Conservation (phyloP, 2,888 invertebrate species). For the Pachydiplax longipennis region DNA sequence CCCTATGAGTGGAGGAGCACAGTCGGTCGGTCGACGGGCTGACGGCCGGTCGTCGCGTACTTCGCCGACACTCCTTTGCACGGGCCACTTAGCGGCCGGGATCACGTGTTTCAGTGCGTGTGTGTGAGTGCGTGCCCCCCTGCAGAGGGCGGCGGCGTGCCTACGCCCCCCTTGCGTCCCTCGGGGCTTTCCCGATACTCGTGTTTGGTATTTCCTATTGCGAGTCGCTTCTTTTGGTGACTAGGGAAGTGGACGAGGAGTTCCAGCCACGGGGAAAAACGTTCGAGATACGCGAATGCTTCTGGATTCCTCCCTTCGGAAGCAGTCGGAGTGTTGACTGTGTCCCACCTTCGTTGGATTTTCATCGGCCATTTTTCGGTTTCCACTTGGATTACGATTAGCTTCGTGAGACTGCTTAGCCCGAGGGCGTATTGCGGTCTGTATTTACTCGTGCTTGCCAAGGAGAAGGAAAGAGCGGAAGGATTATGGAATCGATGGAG, state of each 20-base stretch:
- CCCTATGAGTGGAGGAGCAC: conserved; percentile 28
- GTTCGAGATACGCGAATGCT: background rate
- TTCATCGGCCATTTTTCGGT: background rate
- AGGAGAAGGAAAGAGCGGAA: background rate
- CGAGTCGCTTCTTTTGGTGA: conserved; percentile 24
- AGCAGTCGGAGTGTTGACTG: background rate
- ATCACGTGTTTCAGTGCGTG: conserved; percentile 4
- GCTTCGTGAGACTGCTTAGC: background rate
- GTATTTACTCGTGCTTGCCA: background rate
- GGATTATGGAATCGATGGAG: conserved; percentile 8
- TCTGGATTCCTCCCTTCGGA: background rate
- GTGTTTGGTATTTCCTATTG: background rate
- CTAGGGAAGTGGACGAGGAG: background rate
- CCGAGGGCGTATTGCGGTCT: background rate
- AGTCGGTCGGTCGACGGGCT: conserved; percentile 35
- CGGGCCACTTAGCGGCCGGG: background rate
- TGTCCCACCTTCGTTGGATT: background rate
- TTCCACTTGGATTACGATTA: background rate
- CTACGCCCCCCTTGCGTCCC: background rate
- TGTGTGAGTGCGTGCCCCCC: background rate
- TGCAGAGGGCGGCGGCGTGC: background rate
- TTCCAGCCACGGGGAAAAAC: background rate
- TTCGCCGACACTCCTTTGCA: background rate
- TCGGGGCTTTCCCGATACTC: background rate
- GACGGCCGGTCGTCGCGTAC: background rate